Conservation (phyloP, 1,140 invertebrate species). For the Pectinophora gossypiella region DNA sequence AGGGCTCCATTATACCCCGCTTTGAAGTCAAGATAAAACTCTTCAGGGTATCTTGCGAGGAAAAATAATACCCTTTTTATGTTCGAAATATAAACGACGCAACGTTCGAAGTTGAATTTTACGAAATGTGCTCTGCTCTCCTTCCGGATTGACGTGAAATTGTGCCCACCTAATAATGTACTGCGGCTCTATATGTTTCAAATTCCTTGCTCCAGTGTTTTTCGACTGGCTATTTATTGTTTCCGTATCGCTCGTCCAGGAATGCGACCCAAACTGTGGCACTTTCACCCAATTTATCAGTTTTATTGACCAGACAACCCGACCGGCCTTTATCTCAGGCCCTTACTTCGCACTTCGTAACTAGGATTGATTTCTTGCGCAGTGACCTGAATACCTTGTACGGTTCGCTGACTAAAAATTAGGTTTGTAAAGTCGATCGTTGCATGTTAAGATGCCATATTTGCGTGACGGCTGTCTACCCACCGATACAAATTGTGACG, state of each 20-base stretch:
- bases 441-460: not conserved
- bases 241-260: not conserved
- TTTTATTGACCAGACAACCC: constrained; percentile 9
- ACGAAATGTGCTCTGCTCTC: no score
- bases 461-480: not conserved
- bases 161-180: no score
- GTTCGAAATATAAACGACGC: no score
- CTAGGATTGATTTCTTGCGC: constrained; percentile 12
- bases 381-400: constrained; percentile 2
- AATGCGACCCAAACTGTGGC: constrained; percentile 5
- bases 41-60: no score
- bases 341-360: constrained; percentile 5
- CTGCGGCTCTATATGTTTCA: no score
- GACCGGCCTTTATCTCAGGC: not conserved
- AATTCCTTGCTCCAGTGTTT: no score
- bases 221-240: constrained; percentile 1
- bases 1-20: no score
- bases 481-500: not conserved
- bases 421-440: not conserved
- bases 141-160: no score
- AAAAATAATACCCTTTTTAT: no score
- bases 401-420: not conserved
- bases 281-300: constrained; percentile 15
- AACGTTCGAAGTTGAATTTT: no score
- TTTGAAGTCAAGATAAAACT: no score